Evolutionary conservation across 2,797 vertebrate genomes (phyloP).

Genomic region (Alca torda): DNA sequence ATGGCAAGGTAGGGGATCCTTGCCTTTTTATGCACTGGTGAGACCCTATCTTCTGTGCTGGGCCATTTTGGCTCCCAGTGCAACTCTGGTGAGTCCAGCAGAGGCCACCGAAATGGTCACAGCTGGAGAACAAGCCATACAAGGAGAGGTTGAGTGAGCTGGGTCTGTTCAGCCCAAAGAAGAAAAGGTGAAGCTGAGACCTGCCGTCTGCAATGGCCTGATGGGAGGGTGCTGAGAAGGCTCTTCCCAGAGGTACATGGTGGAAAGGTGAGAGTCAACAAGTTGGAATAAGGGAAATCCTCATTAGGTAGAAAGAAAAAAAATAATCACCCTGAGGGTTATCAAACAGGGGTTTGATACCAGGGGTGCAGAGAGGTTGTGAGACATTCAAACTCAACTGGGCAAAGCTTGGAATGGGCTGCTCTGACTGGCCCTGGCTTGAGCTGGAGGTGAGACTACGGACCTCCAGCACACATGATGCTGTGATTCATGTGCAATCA

Average conservation of each 20-base stretch:
- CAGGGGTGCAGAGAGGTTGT: not conserved
- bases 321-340: not conserved
- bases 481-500: not conserved
- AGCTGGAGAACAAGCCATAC: not conserved
- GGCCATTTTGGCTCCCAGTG: not conserved
- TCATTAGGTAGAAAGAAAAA: not conserved
- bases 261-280: not conserved
- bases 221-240: not conserved
- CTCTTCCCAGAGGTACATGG: fast-evolving
- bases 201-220: fast-evolving
- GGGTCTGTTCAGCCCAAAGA: not conserved
- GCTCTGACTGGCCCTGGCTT: not conserved
- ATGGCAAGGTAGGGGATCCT: not conserved
- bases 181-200: not conserved
- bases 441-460: not conserved
- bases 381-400: not conserved
- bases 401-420: not conserved
- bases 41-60: not conserved
- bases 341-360: not conserved
- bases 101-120: not conserved
- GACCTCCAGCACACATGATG: fast-evolving
- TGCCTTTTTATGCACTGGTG: not conserved
- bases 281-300: not conserved
- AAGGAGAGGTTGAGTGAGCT: not conserved
- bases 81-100: not conserved